Conservation (phyloP, 2,797 vertebrate genomes). For the Enteromius thamalakanensis region DNA sequence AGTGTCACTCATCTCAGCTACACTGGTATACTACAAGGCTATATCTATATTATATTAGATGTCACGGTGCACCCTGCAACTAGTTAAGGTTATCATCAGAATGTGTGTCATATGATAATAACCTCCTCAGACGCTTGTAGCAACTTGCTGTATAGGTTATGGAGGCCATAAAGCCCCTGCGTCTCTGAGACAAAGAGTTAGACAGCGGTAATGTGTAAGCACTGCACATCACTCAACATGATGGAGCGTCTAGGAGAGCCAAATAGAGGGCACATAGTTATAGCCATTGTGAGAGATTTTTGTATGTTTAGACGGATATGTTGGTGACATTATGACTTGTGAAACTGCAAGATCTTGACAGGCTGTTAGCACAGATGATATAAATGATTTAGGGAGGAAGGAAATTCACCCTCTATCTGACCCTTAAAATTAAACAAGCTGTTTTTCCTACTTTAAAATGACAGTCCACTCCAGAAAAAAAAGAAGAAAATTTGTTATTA, state of each 20-base stretch:
- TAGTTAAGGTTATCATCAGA: not conserved
- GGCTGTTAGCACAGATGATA: constrained; percentile 14
- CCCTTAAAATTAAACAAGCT: constrained; percentile 63
- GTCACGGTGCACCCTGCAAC: not conserved
- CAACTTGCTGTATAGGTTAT: constrained; percentile 32
- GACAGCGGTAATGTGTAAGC: constrained; percentile 31
- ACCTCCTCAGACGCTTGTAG: constrained; percentile 34
- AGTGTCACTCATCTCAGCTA: not conserved
- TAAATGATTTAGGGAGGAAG: constrained; percentile 17
- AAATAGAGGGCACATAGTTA: constrained; percentile 29
- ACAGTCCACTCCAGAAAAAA: not conserved
- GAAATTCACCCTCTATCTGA: constrained; percentile 9
- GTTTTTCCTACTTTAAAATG: not conserved
- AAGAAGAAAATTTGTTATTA: not conserved
- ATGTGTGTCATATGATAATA: constrained; percentile 26
- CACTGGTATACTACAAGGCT: not conserved
- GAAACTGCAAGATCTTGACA: constrained; percentile 29
- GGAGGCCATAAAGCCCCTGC: constrained; percentile 26
- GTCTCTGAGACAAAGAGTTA: constrained; percentile 46
- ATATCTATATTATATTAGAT: not conserved
- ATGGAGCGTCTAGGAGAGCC: constrained; percentile 33
- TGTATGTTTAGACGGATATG: constrained; percentile 39
- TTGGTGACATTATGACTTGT: constrained; percentile 33
- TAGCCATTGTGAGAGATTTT: constrained; percentile 27
- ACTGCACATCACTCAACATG: constrained; percentile 46